Conservation (phyloP, 2,888 invertebrate genomes). For the Drosophila demipolita region DNA sequence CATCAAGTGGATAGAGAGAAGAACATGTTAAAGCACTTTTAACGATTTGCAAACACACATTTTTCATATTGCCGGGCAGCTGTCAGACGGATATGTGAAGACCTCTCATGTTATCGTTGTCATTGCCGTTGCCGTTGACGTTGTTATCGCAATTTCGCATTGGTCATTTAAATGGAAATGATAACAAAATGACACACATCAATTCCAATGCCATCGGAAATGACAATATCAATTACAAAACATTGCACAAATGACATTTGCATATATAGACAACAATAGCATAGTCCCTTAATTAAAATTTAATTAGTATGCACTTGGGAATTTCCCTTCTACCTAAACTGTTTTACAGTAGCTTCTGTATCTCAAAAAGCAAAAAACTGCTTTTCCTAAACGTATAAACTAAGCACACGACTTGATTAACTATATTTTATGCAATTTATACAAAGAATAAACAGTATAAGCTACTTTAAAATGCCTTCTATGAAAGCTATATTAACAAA, state of each 20-base stretch:
- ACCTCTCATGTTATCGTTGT: constrained; percentile 11
- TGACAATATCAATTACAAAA: constrained; percentile 54
- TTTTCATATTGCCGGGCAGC: constrained; percentile 27
- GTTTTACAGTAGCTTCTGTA: constrained; percentile 21
- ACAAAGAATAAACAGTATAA: background rate
- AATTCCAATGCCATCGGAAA: constrained; percentile 54
- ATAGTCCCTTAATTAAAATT: constrained; percentile 28
- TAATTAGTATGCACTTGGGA: constrained; percentile 45
- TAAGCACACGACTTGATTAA: background rate
- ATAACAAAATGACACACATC: constrained; percentile 61
- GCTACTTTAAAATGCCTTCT: background rate
- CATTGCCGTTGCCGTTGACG: constrained; percentile 18
- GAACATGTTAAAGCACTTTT: constrained; percentile 13
- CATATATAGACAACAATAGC: constrained; percentile 12
- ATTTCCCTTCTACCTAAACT: constrained; percentile 10
- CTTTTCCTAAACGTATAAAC: background rate
- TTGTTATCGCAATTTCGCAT: constrained; percentile 17
- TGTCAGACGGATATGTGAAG: constrained; percentile 27
- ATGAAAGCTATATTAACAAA: background rate
- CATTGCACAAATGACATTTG: constrained; percentile 7
- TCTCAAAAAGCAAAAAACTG: background rate
- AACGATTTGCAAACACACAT: constrained; percentile 21
- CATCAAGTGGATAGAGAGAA: constrained; percentile 7
- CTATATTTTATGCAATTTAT: background rate
- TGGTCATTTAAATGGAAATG: constrained; percentile 42